Conservation (phyloP, 2,888 invertebrate genomes). For the Nomada ferruginata region DNA sequence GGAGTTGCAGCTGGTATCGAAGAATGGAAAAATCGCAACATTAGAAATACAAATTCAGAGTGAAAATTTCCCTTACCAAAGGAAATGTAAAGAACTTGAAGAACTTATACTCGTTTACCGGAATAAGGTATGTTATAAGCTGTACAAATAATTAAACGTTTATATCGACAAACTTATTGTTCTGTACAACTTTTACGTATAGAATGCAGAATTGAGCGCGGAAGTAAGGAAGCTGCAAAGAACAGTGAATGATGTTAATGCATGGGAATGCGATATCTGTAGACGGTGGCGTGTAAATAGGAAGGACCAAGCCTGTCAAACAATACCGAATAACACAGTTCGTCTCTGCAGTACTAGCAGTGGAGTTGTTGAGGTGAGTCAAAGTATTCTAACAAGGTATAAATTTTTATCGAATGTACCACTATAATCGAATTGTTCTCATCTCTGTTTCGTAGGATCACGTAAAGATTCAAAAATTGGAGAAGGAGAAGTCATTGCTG, state of each 20-base stretch:
- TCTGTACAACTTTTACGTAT: background rate
- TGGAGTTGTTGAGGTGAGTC: slow-evolving; percentile 76
- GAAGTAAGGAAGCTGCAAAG: slow-evolving; percentile 71
- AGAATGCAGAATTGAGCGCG: slow-evolving; percentile 58
- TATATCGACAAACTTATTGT: background rate
- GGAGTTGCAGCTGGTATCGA: slow-evolving; percentile 76
- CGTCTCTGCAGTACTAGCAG: slow-evolving; percentile 72
- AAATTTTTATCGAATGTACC: background rate
- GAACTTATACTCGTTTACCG: slow-evolving; percentile 67
- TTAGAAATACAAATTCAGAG: slow-evolving; percentile 77
- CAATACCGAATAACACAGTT: slow-evolving; percentile 65
- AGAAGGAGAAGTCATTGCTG: slow-evolving; percentile 85
- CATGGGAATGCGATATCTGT: slow-evolving; percentile 73
- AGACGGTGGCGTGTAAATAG: slow-evolving; percentile 67
- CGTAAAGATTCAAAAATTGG: slow-evolving; percentile 84
- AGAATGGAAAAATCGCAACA: slow-evolving; percentile 76
- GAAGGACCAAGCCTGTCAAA: slow-evolving; percentile 75
- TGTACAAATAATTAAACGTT: slow-evolving; percentile 6
- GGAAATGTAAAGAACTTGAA: slow-evolving; percentile 77
- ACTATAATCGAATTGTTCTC: background rate
- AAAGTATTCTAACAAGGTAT: background rate
- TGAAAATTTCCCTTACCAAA: slow-evolving; percentile 77
- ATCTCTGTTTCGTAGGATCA: slow-evolving; percentile 47
- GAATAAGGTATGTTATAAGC: slow-evolving; percentile 70
- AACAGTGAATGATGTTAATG: slow-evolving; percentile 60